Evolutionary conservation across 2,113 vertebrate genomes (phyloP), one percentile per base, ranked within the genome.

Genomic region (Serilophus lunatus): DNA sequence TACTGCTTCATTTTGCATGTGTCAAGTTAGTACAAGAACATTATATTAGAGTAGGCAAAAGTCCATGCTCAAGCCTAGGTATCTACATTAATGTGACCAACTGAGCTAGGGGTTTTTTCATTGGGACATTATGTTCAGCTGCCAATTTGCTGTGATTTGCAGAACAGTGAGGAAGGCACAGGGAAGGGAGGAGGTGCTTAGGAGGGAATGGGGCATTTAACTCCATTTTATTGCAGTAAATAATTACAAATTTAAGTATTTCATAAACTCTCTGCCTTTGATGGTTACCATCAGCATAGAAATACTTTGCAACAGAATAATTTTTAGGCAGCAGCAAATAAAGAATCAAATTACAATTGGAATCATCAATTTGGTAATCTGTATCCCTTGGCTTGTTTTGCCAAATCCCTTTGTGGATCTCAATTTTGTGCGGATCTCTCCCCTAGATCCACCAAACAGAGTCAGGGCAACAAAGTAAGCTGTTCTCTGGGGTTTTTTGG

Each of bases 1-100:
- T 84, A 56, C 35, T 69, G 64, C 51, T 97, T 96, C 35, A 40
- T 51, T 94, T 65, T 95, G 65, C 36, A 12, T 8, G 45, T 87
- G 70, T 74, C 83, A 95, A 69, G 66, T 64, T 86, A 54, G 80
- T 76, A 53, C 47, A 85, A 90, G 70, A 71, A 93, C 78, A 92
- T 85, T 76, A 14, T 51, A 44, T 53, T 74, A 84, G 45, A 93
- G 72, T 6, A 92, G n/a, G 50, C 66, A 93, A 75, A 76, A 93
- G n/a, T n/a, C 50, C 54, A 23, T 60, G 76, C 59, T 72, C 81
- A 71, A 82, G 66, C 88, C 54, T 36, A 69, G 47, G 59, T 68
- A 79, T 31, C 36, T 70, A 51, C 92, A 25, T 68, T 74, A 69
- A 82, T 14, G 22, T 40, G 80, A 94, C 25, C 24, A 7, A 10